Conservation (phyloP, 2,888 invertebrate species). For the Eueremaeus valkanovi region DNA sequence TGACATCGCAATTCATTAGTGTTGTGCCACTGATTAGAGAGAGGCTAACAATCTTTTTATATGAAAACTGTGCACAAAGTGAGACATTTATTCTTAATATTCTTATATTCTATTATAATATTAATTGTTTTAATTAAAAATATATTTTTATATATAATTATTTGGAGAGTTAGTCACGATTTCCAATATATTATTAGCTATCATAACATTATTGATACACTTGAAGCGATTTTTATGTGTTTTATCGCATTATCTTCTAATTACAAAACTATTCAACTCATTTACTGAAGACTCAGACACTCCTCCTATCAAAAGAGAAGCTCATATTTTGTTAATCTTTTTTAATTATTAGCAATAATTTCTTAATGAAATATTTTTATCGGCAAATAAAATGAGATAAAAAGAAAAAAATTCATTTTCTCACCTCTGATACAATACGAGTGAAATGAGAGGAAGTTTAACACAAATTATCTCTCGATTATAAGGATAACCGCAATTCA, state of each 20-base stretch:
- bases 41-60: not conserved
- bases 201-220: not conserved
- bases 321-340: not conserved
- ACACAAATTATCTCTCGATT: too few species aligned
- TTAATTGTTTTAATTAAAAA: conserved; percentile 6
- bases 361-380: not conserved
- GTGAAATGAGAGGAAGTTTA: too few species aligned
- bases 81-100: not conserved
- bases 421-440: too few species aligned
- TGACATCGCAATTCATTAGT: conserved; percentile 12
- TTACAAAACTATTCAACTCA: not conserved
- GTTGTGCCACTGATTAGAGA: not conserved
- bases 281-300: not conserved
- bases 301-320: not conserved
- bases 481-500: too few species aligned
- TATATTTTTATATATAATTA: not conserved
- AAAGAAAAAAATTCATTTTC: not conserved
- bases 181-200: not conserved
- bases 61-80: not conserved
- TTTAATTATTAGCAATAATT: not conserved
- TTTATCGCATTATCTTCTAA: not conserved
- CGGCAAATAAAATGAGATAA: not conserved
- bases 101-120: not conserved
- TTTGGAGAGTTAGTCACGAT: conserved; percentile 19
- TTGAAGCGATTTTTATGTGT: not conserved